Evolutionary conservation across 1,140 invertebrate species (phyloP).

Genomic region (Lineus longissimus): DNA sequence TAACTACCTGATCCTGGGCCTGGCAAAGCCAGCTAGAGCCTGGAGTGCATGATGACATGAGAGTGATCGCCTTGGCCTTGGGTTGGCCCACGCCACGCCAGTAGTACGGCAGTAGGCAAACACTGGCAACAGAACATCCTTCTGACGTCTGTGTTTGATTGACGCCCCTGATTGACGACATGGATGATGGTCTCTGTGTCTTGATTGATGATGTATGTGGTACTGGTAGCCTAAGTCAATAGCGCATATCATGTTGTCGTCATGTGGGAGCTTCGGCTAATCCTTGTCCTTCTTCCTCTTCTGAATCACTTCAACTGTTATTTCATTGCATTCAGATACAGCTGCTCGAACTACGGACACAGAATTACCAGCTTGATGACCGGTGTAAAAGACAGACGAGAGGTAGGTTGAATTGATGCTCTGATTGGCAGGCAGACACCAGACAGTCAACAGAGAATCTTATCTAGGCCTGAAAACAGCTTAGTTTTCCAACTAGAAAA

Average conservation of each 20-base stretch:
- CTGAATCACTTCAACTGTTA: no score
- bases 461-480: not conserved
- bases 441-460: no score
- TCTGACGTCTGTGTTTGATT: no score
- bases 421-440: not conserved
- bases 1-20: not conserved
- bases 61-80: not conserved
- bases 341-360: constrained; percentile 54
- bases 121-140: no score
- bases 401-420: constrained; percentile 37
- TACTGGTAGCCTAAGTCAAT: no score
- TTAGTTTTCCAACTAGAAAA: not conserved
- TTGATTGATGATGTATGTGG: no score
- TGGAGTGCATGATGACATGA: not conserved
- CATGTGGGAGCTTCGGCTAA: no score
- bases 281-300: no score
- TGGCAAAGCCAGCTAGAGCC: not conserved
- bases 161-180: no score
- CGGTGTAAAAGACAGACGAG: constrained; percentile 48
- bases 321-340: constrained; percentile 41
- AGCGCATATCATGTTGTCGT: no score
- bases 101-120: not conserved
- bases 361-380: constrained; percentile 55
- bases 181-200: no score
- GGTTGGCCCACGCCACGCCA: not conserved